Percentiles rank a stretch among this genome's conserved stretches.
These are phyloP conservation scores for Theocolax elegans DNA, from an alignment of 1,140 invertebrate species.

Conservation along the genomic window DNA sequence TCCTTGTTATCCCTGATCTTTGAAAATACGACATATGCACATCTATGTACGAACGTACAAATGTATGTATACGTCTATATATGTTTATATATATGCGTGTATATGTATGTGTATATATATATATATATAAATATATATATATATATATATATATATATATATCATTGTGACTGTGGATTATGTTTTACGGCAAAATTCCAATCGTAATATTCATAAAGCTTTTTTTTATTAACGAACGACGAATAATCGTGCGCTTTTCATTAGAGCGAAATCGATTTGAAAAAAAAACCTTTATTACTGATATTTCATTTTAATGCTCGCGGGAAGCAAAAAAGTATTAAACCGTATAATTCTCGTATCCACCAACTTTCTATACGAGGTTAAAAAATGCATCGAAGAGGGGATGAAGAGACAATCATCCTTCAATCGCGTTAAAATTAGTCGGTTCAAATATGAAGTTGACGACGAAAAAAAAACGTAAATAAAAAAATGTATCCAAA, in stretches of 20 bases:
- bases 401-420: no score
- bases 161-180: constrained; percentile 38
- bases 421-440: no score
- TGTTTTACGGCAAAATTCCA: constrained; percentile 37
- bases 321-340: constrained; percentile 25
- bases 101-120: no score
- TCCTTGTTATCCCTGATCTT: not conserved
- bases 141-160: no score
- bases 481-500: not conserved
- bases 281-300: constrained; percentile 19
- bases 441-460: not conserved
- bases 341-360: constrained; percentile 12
- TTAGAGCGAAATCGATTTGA: constrained; percentile 10
- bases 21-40: not conserved
- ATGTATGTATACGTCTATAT: no score
- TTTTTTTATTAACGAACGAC: constrained; percentile 30
- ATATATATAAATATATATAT: no score
- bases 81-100: no score
- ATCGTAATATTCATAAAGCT: constrained; percentile 44
- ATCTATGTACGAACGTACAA: no score
- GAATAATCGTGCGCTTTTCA: constrained; percentile 21
- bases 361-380: not conserved
- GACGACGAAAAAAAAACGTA: no score
- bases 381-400: no score
- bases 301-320: constrained; percentile 29